Conservation (phyloP, 2,113 vertebrate species). For the Petrocephalus zakoni region DNA sequence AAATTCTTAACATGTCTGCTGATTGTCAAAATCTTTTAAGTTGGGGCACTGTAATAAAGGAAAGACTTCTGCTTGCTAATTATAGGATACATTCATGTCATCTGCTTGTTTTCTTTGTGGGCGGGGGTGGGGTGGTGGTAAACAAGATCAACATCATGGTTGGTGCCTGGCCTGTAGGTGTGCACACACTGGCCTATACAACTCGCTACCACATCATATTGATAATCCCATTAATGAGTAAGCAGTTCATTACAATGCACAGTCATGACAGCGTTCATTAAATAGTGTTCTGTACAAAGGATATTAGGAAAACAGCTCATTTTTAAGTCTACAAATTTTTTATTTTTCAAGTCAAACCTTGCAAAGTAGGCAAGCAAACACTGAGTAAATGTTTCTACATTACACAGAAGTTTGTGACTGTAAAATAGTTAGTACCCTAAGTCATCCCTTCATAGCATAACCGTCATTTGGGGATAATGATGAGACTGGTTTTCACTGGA, state of each 20-base stretch:
- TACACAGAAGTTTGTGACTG: background rate
- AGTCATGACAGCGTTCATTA: background rate
- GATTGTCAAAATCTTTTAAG: constrained; percentile 28
- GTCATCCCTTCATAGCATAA: background rate
- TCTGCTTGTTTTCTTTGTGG: constrained; percentile 11
- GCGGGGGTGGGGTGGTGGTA: background rate
- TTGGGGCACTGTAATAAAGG: constrained; percentile 17
- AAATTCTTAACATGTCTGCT: constrained; percentile 34
- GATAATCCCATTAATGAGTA: background rate
- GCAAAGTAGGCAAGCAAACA: background rate
- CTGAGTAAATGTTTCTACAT: background rate
- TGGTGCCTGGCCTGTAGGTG: too few species aligned
- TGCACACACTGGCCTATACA: background rate
- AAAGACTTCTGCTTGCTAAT: constrained; percentile 18
- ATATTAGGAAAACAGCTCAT: background rate
- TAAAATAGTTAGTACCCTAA: background rate
- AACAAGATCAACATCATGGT: background rate
- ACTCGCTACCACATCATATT: background rate
- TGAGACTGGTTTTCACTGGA: background rate
- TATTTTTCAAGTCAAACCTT: background rate
- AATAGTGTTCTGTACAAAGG: background rate
- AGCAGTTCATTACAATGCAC: constrained; percentile 10
- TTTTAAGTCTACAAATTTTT: background rate
- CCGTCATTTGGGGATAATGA: background rate
- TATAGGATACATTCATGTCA: constrained; percentile 8